A percentile compares a stretch with the other conserved stretches of the same genome.
Conservation (phyloP, 2,113 vertebrate genomes). For the Lates calcarifer region DNA sequence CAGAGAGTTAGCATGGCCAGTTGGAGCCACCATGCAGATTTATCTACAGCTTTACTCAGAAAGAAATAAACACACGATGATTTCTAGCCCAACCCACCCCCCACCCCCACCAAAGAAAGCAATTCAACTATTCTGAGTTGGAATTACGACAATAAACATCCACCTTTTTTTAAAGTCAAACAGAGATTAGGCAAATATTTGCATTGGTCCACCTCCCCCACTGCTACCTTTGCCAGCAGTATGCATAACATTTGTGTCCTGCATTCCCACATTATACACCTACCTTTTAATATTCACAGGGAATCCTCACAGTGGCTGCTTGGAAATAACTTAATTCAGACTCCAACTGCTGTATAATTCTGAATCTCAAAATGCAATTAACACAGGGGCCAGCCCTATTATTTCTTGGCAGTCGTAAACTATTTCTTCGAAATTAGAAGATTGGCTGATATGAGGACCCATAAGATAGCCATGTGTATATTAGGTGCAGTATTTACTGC, state of each 20-base stretch:
- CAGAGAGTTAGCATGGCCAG: neutral
- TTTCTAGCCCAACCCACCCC: too few species aligned
- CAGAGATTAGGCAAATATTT: constrained; percentile 52
- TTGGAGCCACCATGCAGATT: neutral
- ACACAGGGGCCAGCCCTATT: constrained; percentile 72
- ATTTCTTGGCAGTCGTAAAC: constrained; percentile 65
- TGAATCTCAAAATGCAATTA: constrained; percentile 77
- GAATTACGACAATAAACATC: constrained; percentile 28
- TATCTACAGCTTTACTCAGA: neutral
- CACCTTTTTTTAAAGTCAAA: constrained; percentile 5
- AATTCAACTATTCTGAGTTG: neutral
- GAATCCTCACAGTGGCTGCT: constrained; percentile 53
- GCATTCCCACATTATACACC: constrained; percentile 36
- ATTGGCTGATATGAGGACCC: constrained; percentile 64
- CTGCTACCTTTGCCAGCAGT: constrained; percentile 9
- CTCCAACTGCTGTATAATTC: constrained; percentile 63
- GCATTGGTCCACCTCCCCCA: constrained; percentile 15
- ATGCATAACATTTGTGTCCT: constrained; percentile 47
- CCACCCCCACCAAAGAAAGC: too few species aligned
- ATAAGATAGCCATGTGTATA: constrained; percentile 14
- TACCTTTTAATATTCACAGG: constrained; percentile 73
- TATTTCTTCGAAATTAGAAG: constrained; percentile 70
- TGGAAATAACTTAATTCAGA: constrained; percentile 69
- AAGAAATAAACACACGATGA: neutral
- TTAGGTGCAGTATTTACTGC: constrained; percentile 47